These are phyloP conservation scores for Varanus komodoensis DNA, from an alignment of 2,113 vertebrate genomes.

Conservation along the genomic window DNA sequence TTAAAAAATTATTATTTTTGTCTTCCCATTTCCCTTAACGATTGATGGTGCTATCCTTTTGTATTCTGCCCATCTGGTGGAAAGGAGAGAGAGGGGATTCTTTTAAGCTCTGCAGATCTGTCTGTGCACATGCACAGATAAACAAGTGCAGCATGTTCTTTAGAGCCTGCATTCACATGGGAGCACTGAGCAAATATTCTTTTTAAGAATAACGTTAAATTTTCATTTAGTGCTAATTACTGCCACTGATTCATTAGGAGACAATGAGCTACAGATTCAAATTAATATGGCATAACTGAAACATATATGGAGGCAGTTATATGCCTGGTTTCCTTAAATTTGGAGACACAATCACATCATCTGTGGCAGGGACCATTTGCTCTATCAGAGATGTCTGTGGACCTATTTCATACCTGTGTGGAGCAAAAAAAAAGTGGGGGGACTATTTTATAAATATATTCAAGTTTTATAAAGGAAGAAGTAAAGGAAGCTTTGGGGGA, in stretches of 20 bases:
- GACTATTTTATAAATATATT: neutral
- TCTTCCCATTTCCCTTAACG: neutral
- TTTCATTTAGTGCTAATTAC: neutral
- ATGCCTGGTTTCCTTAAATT: neutral
- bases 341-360: neutral
- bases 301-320: neutral
- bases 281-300: neutral
- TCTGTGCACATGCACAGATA: neutral
- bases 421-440: neutral
- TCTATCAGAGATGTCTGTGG: neutral
- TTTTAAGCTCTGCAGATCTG: neutral
- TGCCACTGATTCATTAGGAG: neutral
- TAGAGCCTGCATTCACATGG: neutral
- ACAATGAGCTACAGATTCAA: neutral
- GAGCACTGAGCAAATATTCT: neutral
- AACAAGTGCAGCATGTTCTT: neutral
- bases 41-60: neutral
- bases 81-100: neutral
- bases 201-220: neutral
- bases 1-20: too few relatives aligned
- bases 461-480: too few relatives aligned
- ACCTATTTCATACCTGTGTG: too few relatives aligned
- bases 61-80: neutral
- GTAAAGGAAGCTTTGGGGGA: neutral
- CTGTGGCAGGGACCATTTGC: neutral